Percentiles rank a stretch among this genome's conserved stretches.
Evolutionary conservation across 1,140 invertebrate species (phyloP).

Genomic region (Calephelis nemesis): DNA sequence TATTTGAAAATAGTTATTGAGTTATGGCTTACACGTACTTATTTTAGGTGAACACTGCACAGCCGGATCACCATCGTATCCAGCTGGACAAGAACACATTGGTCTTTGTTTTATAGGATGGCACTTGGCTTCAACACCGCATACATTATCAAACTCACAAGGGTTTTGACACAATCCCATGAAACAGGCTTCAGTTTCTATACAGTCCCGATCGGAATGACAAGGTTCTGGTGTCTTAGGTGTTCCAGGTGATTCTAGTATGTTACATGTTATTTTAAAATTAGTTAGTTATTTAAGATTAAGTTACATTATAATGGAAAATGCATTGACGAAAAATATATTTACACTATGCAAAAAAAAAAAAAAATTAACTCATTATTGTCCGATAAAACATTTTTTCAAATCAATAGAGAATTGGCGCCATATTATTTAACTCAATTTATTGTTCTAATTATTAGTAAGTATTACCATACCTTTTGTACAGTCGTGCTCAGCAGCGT

Average conservation of each 20-base stretch:
- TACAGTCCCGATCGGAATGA: conserved; percentile 86
- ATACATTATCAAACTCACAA: conserved; percentile 86
- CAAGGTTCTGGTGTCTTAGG: conserved; percentile 84
- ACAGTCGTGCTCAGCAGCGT: conserved; percentile 64
- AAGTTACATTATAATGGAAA: conserved; percentile 1
- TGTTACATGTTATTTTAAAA: conserved; percentile 72
- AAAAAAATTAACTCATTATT: conserved; percentile 42
- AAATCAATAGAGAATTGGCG: conserved; percentile 10
- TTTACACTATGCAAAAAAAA: conserved; percentile 44
- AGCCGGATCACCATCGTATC: conserved; percentile 87
- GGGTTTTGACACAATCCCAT: conserved; percentile 86
- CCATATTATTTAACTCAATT: conserved; percentile 34
- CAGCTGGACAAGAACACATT: conserved; percentile 87
- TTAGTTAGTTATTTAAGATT: conserved; percentile 60
- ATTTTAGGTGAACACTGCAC: conserved; percentile 84
- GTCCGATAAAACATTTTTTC: conserved; percentile 68
- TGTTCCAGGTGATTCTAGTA: conserved; percentile 83
- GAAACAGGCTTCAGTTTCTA: conserved; percentile 87
- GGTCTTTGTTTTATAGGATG: conserved; percentile 87
- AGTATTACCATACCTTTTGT: conserved; percentile 71
- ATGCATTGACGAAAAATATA: conserved; percentile 24
- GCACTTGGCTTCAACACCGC: conserved; percentile 84
- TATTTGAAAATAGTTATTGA: conserved; percentile 28
- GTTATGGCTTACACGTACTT: conserved; percentile 82
- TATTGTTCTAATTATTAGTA: conserved; percentile 32